phyloP scores from a whole-genome alignment of 2,113 vertebrate species.

The Ancistrus triradiatus region DNA sequence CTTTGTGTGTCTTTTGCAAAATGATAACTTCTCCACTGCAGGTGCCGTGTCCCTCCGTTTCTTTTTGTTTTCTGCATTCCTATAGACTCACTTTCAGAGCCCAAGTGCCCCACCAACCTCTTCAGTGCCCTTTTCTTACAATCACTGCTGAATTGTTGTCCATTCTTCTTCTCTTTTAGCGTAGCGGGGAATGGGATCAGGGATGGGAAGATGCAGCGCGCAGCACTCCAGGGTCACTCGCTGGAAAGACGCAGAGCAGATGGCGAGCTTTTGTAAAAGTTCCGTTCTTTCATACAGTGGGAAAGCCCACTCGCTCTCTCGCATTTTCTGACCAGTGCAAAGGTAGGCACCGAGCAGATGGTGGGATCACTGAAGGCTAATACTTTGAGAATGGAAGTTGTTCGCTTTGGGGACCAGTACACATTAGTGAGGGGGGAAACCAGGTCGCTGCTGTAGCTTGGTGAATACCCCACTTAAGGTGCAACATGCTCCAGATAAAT shows the following conservation, averaged over 20 bases:
- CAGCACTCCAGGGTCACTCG: conserved; percentile 80
- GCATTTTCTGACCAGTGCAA: conserved; percentile 73
- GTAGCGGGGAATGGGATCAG: conserved; percentile 87
- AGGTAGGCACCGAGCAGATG: conserved; percentile 90
- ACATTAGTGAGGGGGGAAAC: conserved; percentile 19
- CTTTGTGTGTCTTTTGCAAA: too few relatives aligned
- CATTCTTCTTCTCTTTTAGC: conserved; percentile 47
- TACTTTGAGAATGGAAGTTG: conserved; percentile 90
- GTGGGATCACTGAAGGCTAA: conserved; percentile 99
- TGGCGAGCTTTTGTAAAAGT: conserved; percentile 85
- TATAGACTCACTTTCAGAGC: conserved; percentile 80
- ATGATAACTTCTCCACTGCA: too few relatives aligned
- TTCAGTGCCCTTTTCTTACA: conserved; percentile 63
- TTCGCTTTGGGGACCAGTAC: conserved; percentile 75
- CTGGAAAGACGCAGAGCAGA: conserved; percentile 95
- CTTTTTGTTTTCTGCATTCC: conserved; percentile 65
- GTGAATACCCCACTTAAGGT: conserved; percentile 25
- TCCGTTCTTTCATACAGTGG: conserved; percentile 82
- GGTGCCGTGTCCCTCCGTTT: not conserved
- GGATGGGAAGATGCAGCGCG: conserved; percentile 75
- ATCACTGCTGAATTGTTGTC: conserved; percentile 84
- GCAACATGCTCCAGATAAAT: conserved; percentile 6
- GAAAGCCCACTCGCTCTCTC: conserved; percentile 63
- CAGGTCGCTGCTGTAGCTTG: conserved; percentile 28
- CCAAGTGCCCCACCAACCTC: not conserved